These are phyloP conservation scores for Erythrolamprus reginae DNA, from an alignment of 2,113 vertebrate genomes.

Conservation along the genomic window DNA sequence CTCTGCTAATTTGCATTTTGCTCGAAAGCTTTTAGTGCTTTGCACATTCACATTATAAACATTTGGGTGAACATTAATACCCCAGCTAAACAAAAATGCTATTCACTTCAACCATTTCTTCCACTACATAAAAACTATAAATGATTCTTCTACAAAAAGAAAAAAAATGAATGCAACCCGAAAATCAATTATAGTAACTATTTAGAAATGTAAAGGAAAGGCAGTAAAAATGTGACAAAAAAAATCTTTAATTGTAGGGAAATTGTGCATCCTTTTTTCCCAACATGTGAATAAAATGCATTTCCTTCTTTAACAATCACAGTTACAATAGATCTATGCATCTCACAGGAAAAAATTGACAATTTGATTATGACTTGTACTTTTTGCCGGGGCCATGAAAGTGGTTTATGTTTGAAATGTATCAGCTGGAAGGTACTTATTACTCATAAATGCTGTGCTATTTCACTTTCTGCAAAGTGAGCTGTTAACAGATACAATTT, in stretches of 20 bases:
- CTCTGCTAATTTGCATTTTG: constrained; percentile 81
- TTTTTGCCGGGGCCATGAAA: constrained; percentile 86
- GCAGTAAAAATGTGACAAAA: constrained; percentile 81
- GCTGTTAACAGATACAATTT: constrained; percentile 99
- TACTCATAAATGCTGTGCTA: constrained; percentile 94
- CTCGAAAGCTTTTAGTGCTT: constrained; percentile 85
- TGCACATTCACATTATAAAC: constrained; percentile 97
- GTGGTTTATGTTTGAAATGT: constrained; percentile 95
- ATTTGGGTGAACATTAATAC: constrained; percentile 99
- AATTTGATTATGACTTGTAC: constrained; percentile 94
- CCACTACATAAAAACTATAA: constrained; percentile 92
- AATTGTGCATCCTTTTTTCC: constrained; percentile 80
- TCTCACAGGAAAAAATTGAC: constrained; percentile 86
- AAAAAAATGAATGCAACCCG: constrained; percentile 72
- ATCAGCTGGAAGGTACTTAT: constrained; percentile 95
- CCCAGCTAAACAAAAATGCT: constrained; percentile 92
- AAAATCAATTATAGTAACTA: constrained; percentile 81
- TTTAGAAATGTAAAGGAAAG: constrained; percentile 82
- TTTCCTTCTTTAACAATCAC: constrained; percentile 83
- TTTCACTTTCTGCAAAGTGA: constrained; percentile 97
- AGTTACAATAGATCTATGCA: constrained; percentile 83
- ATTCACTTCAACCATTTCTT: constrained; percentile 95
- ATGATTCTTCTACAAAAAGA: constrained; percentile 82
- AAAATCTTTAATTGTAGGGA: constrained; percentile 84
- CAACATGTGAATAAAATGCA: constrained; percentile 89